Conservation (phyloP, 2,888 invertebrate genomes). For the Polia nebulosa region DNA sequence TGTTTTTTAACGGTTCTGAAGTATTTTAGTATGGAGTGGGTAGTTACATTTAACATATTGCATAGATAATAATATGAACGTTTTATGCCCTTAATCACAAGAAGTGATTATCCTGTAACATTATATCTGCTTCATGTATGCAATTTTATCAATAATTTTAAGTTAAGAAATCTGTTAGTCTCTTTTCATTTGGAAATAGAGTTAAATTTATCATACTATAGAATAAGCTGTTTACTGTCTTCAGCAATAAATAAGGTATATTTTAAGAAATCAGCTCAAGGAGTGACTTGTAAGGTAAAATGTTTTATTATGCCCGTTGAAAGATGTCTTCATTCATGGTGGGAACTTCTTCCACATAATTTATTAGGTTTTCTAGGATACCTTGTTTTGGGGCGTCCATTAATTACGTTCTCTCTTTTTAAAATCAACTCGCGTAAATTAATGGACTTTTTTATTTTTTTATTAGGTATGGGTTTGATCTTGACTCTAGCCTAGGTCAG, state of each 20-base stretch:
- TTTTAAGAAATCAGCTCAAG: conserved; percentile 44
- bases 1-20: no score
- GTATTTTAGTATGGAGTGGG: no score
- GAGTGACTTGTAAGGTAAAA: conserved; percentile 22
- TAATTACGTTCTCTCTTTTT: no score
- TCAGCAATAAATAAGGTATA: conserved; percentile 50
- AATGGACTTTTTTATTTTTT: no score
- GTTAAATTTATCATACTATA: conserved; percentile 10
- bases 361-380: no score
- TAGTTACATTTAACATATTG: no score
- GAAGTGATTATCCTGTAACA: conserved; percentile 11
- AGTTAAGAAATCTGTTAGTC: conserved; percentile 24
- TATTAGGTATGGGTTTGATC: no score
- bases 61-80: not conserved
- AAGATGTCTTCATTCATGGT: no score
- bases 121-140: conserved; percentile 17
- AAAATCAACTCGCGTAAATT: no score
- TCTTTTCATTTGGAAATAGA: conserved; percentile 18
- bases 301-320: not conserved
- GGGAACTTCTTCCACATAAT: no score
- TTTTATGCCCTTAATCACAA: conserved; percentile 4
- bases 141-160: conserved; percentile 18
- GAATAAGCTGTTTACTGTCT: conserved; percentile 19
- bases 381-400: no score
- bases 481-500: no score